Evolutionary conservation across 2,888 invertebrate genomes (phyloP).

Genomic region (Polydrusus tereticollis): DNA sequence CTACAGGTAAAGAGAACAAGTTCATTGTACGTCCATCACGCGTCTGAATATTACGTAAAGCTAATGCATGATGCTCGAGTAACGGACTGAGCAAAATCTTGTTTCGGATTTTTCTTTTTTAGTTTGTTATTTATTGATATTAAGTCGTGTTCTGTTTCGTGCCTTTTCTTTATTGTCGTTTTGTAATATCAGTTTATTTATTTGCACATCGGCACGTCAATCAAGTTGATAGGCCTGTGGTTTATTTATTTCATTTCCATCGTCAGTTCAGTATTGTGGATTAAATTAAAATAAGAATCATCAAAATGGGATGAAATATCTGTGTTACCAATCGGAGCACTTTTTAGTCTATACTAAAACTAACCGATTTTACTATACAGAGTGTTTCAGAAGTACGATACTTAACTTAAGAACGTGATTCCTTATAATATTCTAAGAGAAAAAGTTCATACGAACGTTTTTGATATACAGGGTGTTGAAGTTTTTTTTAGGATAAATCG

Average conservation of each 20-base stretch:
- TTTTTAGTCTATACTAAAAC: too few relatives aligned
- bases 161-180: neutral
- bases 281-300: neutral
- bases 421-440: too few relatives aligned
- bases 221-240: neutral
- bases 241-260: neutral
- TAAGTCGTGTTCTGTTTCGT: neutral
- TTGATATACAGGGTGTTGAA: too few relatives aligned
- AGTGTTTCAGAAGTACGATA: too few relatives aligned
- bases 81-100: conserved; percentile 14
- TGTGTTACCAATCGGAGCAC: too few relatives aligned
- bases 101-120: conserved; percentile 6
- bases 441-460: too few relatives aligned
- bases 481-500: too few relatives aligned
- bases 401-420: too few relatives aligned
- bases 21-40: conserved; percentile 34
- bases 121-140: neutral
- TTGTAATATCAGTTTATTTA: neutral
- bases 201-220: neutral
- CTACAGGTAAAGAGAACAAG: conserved; percentile 25
- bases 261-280: neutral
- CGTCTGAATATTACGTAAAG: conserved; percentile 24
- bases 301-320: too few relatives aligned
- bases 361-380: too few relatives aligned
- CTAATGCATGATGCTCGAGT: conserved; percentile 18